These are phyloP conservation scores for Aricia artaxerxes DNA, from an alignment of 2,888 invertebrate genomes.

Conservation along the genomic window DNA sequence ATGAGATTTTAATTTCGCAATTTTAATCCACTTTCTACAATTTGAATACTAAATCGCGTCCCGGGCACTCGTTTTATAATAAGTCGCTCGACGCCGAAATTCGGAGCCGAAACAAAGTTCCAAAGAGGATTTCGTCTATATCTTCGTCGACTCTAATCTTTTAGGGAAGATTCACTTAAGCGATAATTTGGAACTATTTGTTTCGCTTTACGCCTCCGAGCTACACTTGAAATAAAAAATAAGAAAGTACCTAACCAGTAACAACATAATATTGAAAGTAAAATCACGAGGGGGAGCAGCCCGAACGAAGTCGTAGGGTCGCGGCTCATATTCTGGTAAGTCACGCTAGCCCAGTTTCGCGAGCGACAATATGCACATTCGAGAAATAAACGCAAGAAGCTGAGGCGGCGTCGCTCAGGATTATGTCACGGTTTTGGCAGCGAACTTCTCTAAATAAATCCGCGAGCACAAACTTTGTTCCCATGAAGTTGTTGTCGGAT, in stretches of 20 bases:
- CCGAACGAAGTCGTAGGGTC: background rate
- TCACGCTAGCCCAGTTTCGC: background rate
- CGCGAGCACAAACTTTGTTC: slow-evolving; percentile 2
- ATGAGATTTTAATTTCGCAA: slow-evolving; percentile 27
- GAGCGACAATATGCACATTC: background rate
- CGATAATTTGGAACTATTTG: background rate
- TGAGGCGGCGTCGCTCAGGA: slow-evolving; percentile 22
- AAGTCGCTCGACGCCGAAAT: background rate
- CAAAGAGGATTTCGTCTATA: slow-evolving; percentile 14
- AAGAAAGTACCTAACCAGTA: background rate
- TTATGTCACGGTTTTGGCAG: slow-evolving; percentile 18
- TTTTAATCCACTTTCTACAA: slow-evolving; percentile 26
- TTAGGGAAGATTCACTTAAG: background rate
- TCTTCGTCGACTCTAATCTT: background rate
- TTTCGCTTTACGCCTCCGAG: background rate
- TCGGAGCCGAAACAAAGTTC: background rate
- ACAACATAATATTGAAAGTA: background rate
- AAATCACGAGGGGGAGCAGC: background rate
- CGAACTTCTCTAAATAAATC: slow-evolving; percentile 18
- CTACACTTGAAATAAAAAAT: background rate
- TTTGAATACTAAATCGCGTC: slow-evolving; percentile 14
- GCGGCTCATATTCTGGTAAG: background rate
- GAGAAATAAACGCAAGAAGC: slow-evolving; percentile 3
- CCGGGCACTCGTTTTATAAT: slow-evolving; percentile 1
- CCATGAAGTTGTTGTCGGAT: slow-evolving; percentile 28